Evolutionary conservation across 2,888 invertebrate genomes (phyloP).

Genomic region (Malachius bipustulatus): DNA sequence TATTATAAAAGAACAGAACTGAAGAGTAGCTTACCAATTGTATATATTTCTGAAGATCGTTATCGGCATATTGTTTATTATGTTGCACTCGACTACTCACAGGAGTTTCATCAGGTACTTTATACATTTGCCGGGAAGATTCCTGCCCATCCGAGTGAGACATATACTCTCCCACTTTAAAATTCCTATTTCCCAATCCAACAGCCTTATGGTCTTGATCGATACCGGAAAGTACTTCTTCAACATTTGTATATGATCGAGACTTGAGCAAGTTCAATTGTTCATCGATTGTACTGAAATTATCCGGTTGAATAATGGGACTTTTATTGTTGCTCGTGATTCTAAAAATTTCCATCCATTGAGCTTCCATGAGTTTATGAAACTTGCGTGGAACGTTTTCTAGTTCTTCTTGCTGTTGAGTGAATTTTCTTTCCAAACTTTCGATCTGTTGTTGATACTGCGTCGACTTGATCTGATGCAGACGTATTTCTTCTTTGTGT

Average conservation of each 20-base stretch:
- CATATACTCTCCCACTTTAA: not conserved
- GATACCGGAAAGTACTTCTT: slow-evolving; percentile 24
- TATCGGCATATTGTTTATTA: not conserved
- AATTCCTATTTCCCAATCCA: not conserved
- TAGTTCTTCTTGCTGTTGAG: slow-evolving; percentile 41
- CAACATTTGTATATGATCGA: slow-evolving; percentile 27
- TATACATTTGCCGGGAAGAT: not conserved
- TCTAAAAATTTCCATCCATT: slow-evolving; percentile 65
- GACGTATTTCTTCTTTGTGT: slow-evolving; percentile 62
- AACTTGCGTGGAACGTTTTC: slow-evolving; percentile 61
- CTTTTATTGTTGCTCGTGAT: slow-evolving; percentile 44
- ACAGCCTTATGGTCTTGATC: not conserved
- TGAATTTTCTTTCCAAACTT: slow-evolving; percentile 47
- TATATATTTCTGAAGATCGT: not conserved
- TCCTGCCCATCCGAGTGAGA: not conserved
- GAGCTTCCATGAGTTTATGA: slow-evolving; percentile 62
- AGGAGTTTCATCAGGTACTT: not conserved
- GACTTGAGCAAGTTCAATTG: slow-evolving; percentile 29
- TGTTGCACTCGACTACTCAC: not conserved
- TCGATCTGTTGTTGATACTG: slow-evolving; percentile 58
- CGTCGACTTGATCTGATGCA: slow-evolving; percentile 58
- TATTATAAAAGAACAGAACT: too few species aligned
- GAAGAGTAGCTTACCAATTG: slow-evolving; percentile 1
- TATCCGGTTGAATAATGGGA: slow-evolving; percentile 18
- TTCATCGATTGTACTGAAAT: slow-evolving; percentile 20